Evolutionary conservation across 1,140 invertebrate species (phyloP), one percentile per base, ranked within the genome.

Genomic region (Drosophila ercepeae): DNA sequence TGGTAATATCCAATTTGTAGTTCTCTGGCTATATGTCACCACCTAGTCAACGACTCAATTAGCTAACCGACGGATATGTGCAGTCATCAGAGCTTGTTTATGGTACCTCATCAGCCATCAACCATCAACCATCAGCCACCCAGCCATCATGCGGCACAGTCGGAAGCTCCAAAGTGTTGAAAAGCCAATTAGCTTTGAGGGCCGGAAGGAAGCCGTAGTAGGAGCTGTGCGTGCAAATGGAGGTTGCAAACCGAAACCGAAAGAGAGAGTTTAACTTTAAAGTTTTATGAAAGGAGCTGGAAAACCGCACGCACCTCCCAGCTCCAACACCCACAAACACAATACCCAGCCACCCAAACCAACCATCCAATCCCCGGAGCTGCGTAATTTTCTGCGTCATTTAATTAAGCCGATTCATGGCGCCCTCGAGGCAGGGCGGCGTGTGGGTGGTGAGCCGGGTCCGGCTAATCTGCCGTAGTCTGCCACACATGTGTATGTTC

Each of bases 331-430:
- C 11, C 9, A 3, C 9, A 11, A 9, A 7, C 2, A 27, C 27
- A 27, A 27, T 9, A 34, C 18, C 44, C 21, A 19, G 2, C 16
- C 39, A 42, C 39, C 16, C 8, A 18, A 19, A 2, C 16, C 39
- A 42, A 7, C 16, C 8, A 18, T 16, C 49, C 18, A 13, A 0
- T 3, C 7, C 1, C 16, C 11, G 46, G 59, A 59, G 77, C 69
- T 82, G 74, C 75, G 88, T 90, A 90, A 90, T 90, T 90, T 90
- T 90, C 83, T 90, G 77, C 89, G 59, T 90, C 89, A 90, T 90
- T 90, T 86, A 90, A 90, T 90, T 90, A 90, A 90, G 89, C 79
- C 68, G 83, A 76, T 82, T 88, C 75, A 68, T 32, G 64, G 67
- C 58, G 57, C 55, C 34, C 29, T 19, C 39, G 14, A 19, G 16